Evolutionary conservation across 2,888 invertebrate species (phyloP).

Genomic region (Heliconius hortense): DNA sequence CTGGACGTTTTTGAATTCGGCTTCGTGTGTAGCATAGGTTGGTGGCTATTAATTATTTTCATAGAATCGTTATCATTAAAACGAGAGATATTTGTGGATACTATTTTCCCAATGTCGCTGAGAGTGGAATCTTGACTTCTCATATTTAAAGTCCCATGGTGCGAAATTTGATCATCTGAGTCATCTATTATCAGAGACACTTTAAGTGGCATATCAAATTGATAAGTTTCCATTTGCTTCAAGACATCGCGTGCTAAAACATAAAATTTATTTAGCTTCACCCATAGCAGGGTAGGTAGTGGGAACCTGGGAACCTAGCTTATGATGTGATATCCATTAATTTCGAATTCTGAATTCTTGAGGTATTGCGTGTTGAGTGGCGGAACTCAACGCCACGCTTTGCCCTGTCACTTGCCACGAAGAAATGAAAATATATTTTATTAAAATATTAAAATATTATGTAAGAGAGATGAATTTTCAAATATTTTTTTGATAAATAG

Average conservation of each 20-base stretch:
- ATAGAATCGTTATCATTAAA: background rate
- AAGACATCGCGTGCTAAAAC: constrained; percentile 3
- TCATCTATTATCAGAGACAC: constrained; percentile 10
- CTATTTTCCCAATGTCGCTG: background rate
- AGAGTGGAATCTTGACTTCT: background rate
- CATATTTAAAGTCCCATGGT: background rate
- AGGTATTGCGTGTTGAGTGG: no score
- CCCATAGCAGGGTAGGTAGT: no score
- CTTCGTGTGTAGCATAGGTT: background rate
- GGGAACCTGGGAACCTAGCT: no score
- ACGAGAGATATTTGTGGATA: background rate
- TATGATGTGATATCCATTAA: no score
- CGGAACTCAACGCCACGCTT: no score
- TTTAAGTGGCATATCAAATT: constrained; percentile 16
- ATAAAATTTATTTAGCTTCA: background rate
- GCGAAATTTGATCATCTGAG: background rate
- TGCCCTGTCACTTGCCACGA: no score
- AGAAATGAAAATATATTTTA: no score
- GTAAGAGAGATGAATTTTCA: no score
- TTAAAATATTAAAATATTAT: no score
- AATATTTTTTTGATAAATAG: no score
- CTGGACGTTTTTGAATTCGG: background rate
- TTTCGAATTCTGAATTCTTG: no score
- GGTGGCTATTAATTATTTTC: background rate
- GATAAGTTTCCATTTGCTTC: constrained; percentile 21